Base-by-base conservation (phyloP, 1,140 invertebrate species). In the Sinonovacula constricta region DNA sequence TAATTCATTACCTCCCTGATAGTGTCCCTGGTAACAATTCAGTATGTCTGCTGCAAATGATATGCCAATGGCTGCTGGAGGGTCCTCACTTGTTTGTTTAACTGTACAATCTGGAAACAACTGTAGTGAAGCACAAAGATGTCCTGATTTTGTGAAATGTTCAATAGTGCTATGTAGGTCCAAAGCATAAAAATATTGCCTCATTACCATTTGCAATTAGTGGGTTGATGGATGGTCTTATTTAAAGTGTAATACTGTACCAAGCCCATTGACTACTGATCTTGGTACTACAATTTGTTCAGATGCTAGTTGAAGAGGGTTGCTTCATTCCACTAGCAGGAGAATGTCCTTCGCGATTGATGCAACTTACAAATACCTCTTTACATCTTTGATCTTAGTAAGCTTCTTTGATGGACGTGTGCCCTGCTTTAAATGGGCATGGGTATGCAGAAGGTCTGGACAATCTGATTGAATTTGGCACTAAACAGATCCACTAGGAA, bases 361-460 rank as follows among this genome's bases (percentile, higher is more conserved):
- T 22, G 67, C 70, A 34, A 33, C 45, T n/a, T 77, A 53, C 0
- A 75, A 56, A 54, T 79, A 82, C 2, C 72, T 63, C 60, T 83
- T 83, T 14, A 76, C 68, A 36, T 81, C 81, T 53, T 62, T 78
- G 14, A 83, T 45, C 56, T 81, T 70, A 28, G 68, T 82, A 3
- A 79, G 57, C 54, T 78, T 81, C 14, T 81, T 80, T 24, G 79
- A 79, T 12, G 81, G 81, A 2, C 81, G 33, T 31, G 81, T 84
- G 4, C 83, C 75, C 51, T 81, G 81, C 28, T 60, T 54, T 1
- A 84, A 56, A 33, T 84, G 81, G 15, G 81, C 74, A 51, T 60
- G 18, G 14, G 81, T 81, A 18, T 79, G 65, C 3, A 77, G 57
- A n/a, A 83, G 15, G 36, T 84, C 81, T 10, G 69, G 62, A 36